A percentile compares a stretch with the other conserved stretches of the same genome.
Conservation (phyloP, 1,140 invertebrate genomes). For the Drosophila melanogaster region Release_6_plus_ISO1_MT NT_033777.3:22634001-22634500, state of each 20-base stretch:
- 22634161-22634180: conserved; percentile 49
- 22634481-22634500: conserved; percentile 20
- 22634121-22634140: conserved; percentile 38
- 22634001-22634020: conserved; percentile 71
- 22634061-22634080: conserved; percentile 8
- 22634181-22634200: conserved; percentile 8
- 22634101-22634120: conserved; percentile 19
- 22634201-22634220: conserved; percentile 32
- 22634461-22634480: conserved; percentile 34
- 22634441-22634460: conserved; percentile 49
- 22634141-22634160: conserved; percentile 54
- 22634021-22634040: conserved; percentile 35
- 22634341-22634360: conserved; percentile 16
- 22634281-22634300: conserved; percentile 8
- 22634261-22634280: conserved; percentile 2
- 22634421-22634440: conserved; percentile 41
- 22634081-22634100: conserved; percentile 26
- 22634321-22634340: conserved; percentile 48
- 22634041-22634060: conserved; percentile 70
- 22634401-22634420: conserved; percentile 48
- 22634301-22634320: conserved; percentile 22
- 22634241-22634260: conserved; percentile 34
- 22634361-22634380: conserved; percentile 56
- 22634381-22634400: conserved; percentile 71
- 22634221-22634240: conserved; percentile 4